Conservation (phyloP, 2,113 vertebrate species). For the Axis porcinus region DNA sequence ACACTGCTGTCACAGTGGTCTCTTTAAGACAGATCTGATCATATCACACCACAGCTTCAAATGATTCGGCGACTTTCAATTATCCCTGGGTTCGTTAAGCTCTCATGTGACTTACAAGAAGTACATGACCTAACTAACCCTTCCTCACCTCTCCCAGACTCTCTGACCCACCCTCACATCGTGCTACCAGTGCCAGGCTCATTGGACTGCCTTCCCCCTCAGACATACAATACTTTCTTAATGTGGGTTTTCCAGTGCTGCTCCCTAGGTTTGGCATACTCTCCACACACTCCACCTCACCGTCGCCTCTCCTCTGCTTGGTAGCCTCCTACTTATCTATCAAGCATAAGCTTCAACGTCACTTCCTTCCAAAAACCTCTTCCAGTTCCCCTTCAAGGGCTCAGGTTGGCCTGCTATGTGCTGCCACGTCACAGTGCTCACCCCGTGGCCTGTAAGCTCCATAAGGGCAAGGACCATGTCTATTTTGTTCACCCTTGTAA, state of each 20-base stretch:
- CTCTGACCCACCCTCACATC: neutral
- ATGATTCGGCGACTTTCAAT: neutral
- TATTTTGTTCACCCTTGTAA: neutral
- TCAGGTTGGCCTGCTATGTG: neutral
- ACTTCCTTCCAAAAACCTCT: neutral
- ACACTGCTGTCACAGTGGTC: neutral
- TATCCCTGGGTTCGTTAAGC: neutral
- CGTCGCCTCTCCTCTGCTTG: neutral
- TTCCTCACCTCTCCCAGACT: neutral
- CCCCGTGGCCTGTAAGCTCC: neutral
- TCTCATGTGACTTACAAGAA: neutral
- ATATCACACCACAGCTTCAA: neutral
- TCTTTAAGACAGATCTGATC: slow-evolving; percentile 3
- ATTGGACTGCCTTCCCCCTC: neutral
- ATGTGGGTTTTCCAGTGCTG: neutral
- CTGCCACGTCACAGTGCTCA: neutral
- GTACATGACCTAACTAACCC: neutral
- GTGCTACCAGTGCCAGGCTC: neutral
- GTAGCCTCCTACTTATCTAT: neutral
- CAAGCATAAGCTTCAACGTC: slow-evolving; percentile 24
- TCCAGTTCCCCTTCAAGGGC: neutral
- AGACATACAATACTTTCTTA: neutral
- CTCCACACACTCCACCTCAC: neutral
- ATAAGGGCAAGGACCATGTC: neutral
- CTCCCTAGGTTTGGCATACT: neutral